A percentile compares a stretch with the other conserved stretches of the same genome.
Evolutionary conservation across 1,140 invertebrate species (phyloP).

Genomic region (Trichomalopsis sarcophagae): DNA sequence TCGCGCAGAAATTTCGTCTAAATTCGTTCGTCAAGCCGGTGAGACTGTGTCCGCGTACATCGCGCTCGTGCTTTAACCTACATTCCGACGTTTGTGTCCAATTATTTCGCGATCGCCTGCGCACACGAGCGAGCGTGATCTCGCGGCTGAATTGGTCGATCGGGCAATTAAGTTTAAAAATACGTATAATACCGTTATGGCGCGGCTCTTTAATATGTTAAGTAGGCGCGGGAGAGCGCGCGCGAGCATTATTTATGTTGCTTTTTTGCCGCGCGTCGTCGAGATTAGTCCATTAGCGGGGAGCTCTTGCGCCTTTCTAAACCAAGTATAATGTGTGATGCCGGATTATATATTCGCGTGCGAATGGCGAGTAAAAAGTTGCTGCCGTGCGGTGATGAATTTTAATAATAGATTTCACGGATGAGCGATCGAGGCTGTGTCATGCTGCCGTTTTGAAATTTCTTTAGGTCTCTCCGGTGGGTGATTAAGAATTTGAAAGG

Average conservation of each 20-base stretch:
- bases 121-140: conserved; percentile 5
- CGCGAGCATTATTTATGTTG: neutral
- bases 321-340: neutral
- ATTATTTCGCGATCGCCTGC: conserved; percentile 25
- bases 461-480: neutral
- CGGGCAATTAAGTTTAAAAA: conserved; percentile 27
- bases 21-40: neutral
- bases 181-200: conserved; percentile 14
- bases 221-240: neutral
- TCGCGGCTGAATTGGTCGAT: conserved; percentile 2
- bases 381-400: neutral
- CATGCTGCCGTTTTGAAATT: neutral
- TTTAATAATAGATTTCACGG: neutral
- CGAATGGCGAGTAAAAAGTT: neutral
- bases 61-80: conserved; percentile 5
- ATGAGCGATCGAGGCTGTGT: too few species aligned
- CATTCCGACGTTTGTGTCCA: conserved; percentile 11
- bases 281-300: neutral
- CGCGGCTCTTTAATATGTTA: conserved; percentile 1
- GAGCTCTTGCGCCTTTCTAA: neutral
- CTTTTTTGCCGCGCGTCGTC: neutral
- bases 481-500: too few species aligned
- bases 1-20: conserved; percentile 11
- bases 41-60: neutral
- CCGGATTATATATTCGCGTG: neutral